These are phyloP conservation scores for Flabesymbios commensalis DNA, from an alignment of 2,888 invertebrate genomes.

Conservation along the genomic window DNA sequence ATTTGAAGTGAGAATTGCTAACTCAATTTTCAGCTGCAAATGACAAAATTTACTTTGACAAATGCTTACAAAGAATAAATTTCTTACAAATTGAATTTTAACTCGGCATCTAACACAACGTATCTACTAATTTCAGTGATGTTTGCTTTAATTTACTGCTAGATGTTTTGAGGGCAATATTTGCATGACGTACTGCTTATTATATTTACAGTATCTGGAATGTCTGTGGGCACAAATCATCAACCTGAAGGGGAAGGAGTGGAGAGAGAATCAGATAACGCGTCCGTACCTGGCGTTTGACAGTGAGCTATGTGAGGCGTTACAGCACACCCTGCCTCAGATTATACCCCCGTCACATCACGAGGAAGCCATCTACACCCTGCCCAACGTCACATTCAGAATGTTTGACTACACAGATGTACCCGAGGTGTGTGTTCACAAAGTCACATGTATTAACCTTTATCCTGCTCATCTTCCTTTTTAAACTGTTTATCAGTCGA, in stretches of 20 bases:
- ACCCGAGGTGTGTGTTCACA: constrained; percentile 69
- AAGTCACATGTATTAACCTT: not conserved
- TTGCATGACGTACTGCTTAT: too few species aligned
- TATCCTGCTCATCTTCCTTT: too few species aligned
- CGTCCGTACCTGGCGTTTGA: constrained; percentile 93
- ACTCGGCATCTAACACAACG: too few species aligned
- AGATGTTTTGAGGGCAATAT: too few species aligned
- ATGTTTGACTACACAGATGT: constrained; percentile 99
- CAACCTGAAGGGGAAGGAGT: constrained; percentile 89
- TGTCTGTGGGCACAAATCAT: constrained; percentile 94
- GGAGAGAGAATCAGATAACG: constrained; percentile 95
- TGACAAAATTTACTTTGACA: too few species aligned
- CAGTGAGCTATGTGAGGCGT: constrained; percentile 89
- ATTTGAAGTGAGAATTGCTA: too few species aligned
- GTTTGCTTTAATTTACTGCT: too few species aligned
- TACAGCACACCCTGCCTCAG: constrained; percentile 91
- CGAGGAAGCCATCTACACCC: constrained; percentile 89
- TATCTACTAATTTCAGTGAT: too few species aligned
- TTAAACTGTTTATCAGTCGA: too few species aligned
- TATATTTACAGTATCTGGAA: constrained; percentile 75
- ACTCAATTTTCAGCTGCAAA: too few species aligned
- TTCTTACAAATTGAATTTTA: too few species aligned
- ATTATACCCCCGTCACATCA: constrained; percentile 93
- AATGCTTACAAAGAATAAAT: too few species aligned
- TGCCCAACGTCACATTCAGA: constrained; percentile 89